Evolutionary conservation across 2,113 vertebrate genomes (phyloP).

Genomic region (Chaetops frenatus): DNA sequence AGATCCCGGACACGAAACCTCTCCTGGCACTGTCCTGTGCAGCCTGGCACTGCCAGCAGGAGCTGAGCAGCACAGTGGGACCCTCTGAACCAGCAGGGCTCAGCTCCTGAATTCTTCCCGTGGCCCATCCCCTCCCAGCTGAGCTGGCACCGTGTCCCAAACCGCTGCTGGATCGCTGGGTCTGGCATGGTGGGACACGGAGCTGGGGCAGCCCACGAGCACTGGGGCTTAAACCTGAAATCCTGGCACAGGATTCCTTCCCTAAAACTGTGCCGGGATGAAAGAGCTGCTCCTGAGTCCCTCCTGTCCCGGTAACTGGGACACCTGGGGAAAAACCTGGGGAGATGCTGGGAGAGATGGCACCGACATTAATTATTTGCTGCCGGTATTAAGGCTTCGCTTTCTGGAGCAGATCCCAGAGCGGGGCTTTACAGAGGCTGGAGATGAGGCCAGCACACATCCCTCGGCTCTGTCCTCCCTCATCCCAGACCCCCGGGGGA

Average conservation of each 20-base stretch:
- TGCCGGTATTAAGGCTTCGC: neutral
- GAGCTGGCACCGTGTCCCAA: neutral
- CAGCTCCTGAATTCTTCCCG: fast-evolving
- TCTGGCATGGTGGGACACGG: fast-evolving
- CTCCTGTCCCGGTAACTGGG: neutral
- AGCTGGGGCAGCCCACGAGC: neutral
- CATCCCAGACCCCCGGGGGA: neutral
- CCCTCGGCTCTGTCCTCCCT: neutral
- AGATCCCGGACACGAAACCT: fast-evolving
- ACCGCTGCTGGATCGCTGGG: neutral
- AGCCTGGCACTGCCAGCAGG: neutral
- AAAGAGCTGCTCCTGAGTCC: neutral
- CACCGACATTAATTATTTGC: neutral
- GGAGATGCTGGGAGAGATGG: neutral
- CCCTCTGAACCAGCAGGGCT: neutral
- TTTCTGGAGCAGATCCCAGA: neutral
- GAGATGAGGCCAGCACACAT: neutral
- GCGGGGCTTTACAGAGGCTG: neutral
- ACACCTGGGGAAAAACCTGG: neutral
- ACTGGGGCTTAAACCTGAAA: neutral
- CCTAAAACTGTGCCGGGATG: neutral
- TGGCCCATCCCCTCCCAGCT: neutral
- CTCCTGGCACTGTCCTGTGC: fast-evolving
- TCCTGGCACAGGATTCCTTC: neutral
- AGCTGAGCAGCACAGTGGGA: neutral